Conservation (phyloP, 2,797 vertebrate species). For the Picus viridis region DNA sequence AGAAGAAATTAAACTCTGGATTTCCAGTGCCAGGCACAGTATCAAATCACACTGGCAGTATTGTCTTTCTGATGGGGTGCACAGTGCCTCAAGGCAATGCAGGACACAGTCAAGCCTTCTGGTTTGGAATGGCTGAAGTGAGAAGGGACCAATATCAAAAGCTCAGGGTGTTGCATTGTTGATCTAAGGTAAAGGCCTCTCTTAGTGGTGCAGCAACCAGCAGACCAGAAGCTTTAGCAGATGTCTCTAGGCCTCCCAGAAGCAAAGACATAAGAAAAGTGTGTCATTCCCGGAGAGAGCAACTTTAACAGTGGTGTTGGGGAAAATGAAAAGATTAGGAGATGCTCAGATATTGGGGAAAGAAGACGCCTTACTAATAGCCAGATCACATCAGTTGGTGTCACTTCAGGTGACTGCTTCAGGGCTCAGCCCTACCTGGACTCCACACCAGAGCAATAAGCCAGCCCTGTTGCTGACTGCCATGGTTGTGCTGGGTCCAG, state of each 20-base stretch:
- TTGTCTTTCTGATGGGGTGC: neutral
- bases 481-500: neutral
- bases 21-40: neutral
- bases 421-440: neutral
- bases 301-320: neutral
- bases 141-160: neutral
- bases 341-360: neutral
- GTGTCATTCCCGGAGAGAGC: neutral
- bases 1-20: neutral
- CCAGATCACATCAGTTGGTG: fast-evolving
- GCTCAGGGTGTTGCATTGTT: neutral
- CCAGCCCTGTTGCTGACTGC: neutral
- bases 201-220: neutral
- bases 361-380: neutral
- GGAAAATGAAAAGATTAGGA: neutral
- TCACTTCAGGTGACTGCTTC: neutral
- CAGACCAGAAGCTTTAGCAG: neutral
- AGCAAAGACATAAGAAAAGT: neutral
- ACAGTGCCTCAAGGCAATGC: fast-evolving
- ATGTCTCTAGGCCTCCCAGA: neutral
- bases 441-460: neutral
- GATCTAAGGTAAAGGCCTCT: neutral
- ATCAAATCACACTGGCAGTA: neutral
- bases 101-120: neutral
- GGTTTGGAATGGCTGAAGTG: neutral